Conservation (phyloP, 2,113 vertebrate species). For the Seriola dumerili region DNA sequence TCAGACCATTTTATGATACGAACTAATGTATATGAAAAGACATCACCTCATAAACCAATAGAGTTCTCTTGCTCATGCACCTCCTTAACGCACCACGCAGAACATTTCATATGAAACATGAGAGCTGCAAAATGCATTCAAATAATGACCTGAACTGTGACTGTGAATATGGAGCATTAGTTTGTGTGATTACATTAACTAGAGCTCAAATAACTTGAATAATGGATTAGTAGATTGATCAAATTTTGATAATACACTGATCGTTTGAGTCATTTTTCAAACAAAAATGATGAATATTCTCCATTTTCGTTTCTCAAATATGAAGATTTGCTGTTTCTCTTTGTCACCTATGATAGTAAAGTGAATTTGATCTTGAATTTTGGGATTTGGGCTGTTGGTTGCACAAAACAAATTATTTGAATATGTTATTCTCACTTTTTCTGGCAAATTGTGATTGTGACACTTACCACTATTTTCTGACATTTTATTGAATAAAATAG, state of each 20-base stretch:
- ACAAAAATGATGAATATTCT: background rate
- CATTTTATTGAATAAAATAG: background rate
- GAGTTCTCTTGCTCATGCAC: slow-evolving; percentile 59
- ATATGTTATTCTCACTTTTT: background rate
- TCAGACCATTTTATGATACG: slow-evolving; percentile 69
- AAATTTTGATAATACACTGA: background rate
- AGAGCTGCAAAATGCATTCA: slow-evolving; percentile 61
- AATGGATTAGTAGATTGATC: background rate
- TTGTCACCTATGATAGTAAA: background rate
- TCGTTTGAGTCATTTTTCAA: background rate
- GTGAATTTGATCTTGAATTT: background rate
- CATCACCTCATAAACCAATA: slow-evolving; percentile 76
- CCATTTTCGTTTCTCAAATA: background rate
- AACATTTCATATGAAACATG: slow-evolving; percentile 56
- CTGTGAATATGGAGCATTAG: slow-evolving; percentile 1
- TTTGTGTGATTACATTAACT: slow-evolving; percentile 14
- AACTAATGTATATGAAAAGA: slow-evolving; percentile 78
- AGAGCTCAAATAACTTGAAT: background rate
- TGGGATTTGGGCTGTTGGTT: background rate
- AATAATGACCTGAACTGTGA: slow-evolving; percentile 35
- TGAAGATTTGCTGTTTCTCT: background rate
- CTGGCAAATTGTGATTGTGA: background rate
- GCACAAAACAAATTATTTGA: too few species aligned
- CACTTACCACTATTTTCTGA: background rate
- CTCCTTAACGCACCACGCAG: slow-evolving; percentile 54